Evolutionary conservation across 2,888 invertebrate species (phyloP).

Genomic region (Apotomis betuletana): DNA sequence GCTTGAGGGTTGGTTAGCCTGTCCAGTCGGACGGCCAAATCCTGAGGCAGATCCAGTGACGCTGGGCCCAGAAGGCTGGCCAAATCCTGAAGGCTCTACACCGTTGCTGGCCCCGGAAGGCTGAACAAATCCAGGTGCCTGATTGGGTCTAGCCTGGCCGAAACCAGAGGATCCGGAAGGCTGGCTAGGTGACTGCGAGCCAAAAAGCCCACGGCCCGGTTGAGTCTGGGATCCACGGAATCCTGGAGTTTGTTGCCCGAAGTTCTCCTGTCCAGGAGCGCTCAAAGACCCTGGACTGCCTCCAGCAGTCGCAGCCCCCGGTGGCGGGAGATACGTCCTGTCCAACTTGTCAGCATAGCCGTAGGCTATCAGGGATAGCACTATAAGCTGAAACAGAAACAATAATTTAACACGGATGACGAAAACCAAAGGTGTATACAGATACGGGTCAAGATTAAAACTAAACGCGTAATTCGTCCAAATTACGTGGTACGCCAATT

Average conservation of each 20-base stretch:
- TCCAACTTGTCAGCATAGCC: slow-evolving; percentile 76
- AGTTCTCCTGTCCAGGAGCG: slow-evolving; percentile 55
- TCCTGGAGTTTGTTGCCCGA: slow-evolving; percentile 43
- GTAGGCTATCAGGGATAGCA: slow-evolving; percentile 70
- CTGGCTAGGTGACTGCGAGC: slow-evolving; percentile 20
- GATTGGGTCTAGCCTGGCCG: slow-evolving; percentile 37
- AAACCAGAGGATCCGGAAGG: slow-evolving; percentile 20
- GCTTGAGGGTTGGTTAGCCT: slow-evolving; percentile 15
- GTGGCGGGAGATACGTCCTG: slow-evolving; percentile 75
- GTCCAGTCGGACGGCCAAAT: slow-evolving; percentile 40
- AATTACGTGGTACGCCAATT: slow-evolving; percentile 24
- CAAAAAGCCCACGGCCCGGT: slow-evolving; percentile 22
- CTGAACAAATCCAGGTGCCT: slow-evolving; percentile 34
- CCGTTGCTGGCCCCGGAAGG: slow-evolving; percentile 33
- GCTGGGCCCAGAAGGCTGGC: slow-evolving; percentile 8
- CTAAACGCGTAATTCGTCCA: slow-evolving; percentile 15
- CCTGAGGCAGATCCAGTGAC: slow-evolving; percentile 10
- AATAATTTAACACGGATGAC: slow-evolving; percentile 27
- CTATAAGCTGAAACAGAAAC: slow-evolving; percentile 66
- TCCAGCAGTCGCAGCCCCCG: slow-evolving; percentile 69
- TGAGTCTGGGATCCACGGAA: slow-evolving; percentile 35
- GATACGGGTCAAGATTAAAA: slow-evolving; percentile 24
- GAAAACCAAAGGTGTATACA: slow-evolving; percentile 38
- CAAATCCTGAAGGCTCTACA: slow-evolving; percentile 7
- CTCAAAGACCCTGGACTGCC: slow-evolving; percentile 71